phyloP scores from a whole-genome alignment of 2,888 invertebrate genomes.

The Drosophila tripunctata region DNA sequence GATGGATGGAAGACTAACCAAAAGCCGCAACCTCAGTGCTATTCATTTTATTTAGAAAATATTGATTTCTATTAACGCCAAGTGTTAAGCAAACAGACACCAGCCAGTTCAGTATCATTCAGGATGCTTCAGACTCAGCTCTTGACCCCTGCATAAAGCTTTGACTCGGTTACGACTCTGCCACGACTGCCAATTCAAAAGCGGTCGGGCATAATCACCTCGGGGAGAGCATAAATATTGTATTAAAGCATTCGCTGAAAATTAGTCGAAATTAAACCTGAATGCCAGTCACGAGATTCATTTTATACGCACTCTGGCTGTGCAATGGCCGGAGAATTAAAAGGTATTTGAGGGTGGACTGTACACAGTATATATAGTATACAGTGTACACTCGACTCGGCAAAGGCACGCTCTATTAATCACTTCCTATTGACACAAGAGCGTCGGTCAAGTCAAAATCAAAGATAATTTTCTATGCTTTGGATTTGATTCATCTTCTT shows the following conservation, averaged over 20 bases:
- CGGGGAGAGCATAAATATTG: conserved; percentile 64
- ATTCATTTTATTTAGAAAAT: conserved; percentile 70
- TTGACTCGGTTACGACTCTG: not conserved
- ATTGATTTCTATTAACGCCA: conserved; percentile 75
- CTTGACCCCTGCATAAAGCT: conserved; percentile 64
- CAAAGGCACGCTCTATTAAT: conserved; percentile 64
- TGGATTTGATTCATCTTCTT: not conserved
- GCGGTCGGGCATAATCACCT: conserved; percentile 60
- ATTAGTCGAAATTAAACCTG: conserved; percentile 73
- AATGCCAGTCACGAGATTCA: conserved; percentile 46
- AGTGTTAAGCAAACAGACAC: conserved; percentile 64
- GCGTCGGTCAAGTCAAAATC: conserved; percentile 61
- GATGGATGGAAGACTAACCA: not conserved
- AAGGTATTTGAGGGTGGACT: conserved; percentile 7
- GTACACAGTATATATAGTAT: not conserved
- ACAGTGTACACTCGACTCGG: not conserved
- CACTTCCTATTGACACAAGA: conserved; percentile 72
- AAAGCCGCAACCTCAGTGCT: conserved; percentile 31
- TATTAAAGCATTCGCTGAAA: conserved; percentile 71
- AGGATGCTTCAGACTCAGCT: conserved; percentile 30
- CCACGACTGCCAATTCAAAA: conserved; percentile 40
- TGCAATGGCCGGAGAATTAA: not conserved
- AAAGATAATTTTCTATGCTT: conserved; percentile 71
- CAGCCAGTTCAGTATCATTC: conserved; percentile 14
- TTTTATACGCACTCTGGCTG: conserved; percentile 33